Evolutionary conservation across 2,113 vertebrate species (phyloP).

Genomic region (Ameiurus melas): DNA sequence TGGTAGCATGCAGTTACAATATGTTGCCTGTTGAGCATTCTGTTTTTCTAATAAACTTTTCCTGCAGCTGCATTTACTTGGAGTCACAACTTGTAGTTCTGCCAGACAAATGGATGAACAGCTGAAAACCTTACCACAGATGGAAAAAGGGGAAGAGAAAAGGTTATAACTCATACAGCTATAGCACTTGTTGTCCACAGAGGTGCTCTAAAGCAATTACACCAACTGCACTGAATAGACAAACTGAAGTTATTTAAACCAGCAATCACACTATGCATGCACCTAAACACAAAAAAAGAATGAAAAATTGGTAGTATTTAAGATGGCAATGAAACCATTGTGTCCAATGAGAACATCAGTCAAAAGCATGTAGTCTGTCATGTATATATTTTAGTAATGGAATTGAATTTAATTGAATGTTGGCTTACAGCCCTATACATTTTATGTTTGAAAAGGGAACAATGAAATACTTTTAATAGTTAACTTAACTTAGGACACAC

Average conservation of each 20-base stretch:
- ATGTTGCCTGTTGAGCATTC: background rate
- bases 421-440: background rate
- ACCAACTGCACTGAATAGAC: conserved; percentile 42
- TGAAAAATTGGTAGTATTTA: background rate
- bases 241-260: conserved; percentile 10
- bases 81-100: conserved; percentile 60
- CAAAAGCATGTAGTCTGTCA: no score
- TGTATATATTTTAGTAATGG: conserved; percentile 36
- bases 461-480: conserved; percentile 18
- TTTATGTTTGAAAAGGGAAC: conserved; percentile 37
- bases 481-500: background rate
- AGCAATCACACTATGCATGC: background rate
- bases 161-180: conserved; percentile 20
- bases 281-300: background rate
- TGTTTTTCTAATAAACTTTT: conserved; percentile 32
- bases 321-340: background rate
- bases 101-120: conserved; percentile 60
- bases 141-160: conserved; percentile 39
- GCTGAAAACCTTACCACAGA: conserved; percentile 51
- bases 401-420: background rate
- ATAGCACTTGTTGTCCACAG: conserved; percentile 26
- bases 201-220: conserved; percentile 37
- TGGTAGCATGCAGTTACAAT: background rate
- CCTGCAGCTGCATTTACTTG: conserved; percentile 63
- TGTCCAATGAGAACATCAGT: background rate